phyloP scores from a whole-genome alignment of 2,797 vertebrate species.

The Spea hammondii region DNA sequence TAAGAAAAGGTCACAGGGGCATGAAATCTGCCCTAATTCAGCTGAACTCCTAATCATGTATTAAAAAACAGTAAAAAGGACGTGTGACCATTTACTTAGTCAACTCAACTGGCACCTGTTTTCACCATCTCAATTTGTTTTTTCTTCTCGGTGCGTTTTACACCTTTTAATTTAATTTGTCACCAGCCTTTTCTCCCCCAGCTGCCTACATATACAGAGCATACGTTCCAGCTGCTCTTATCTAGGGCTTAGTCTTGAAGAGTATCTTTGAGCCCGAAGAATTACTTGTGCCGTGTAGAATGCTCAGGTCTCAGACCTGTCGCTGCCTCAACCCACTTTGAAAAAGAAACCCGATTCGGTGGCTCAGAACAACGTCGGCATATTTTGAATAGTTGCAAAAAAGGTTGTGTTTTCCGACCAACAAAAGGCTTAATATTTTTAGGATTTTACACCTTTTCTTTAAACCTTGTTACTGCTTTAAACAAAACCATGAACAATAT shows the following conservation, averaged over 20 bases:
- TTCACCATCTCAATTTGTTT: conserved; percentile 77
- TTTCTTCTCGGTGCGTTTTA: conserved; percentile 68
- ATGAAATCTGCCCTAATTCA: conserved; percentile 69
- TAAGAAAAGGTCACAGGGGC: conserved; percentile 63
- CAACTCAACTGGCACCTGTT: conserved; percentile 79
- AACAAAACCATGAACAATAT: no score
- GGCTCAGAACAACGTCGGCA: conserved; percentile 59
- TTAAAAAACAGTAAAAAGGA: conserved; percentile 56
- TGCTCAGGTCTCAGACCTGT: conserved; percentile 43
- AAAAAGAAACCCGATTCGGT: conserved; percentile 66
- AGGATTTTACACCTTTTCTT: background rate
- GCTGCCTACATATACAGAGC: conserved; percentile 62
- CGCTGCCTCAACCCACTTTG: conserved; percentile 56
- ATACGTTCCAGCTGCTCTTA: conserved; percentile 69
- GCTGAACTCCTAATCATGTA: conserved; percentile 67
- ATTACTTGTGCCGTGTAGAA: conserved; percentile 58
- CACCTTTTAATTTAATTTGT: conserved; percentile 81
- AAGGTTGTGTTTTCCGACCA: conserved; percentile 58
- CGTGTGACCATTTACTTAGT: conserved; percentile 63
- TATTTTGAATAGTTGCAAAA: conserved; percentile 65
- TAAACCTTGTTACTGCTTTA: no score
- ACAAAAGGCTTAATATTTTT: conserved; percentile 46
- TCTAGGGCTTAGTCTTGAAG: conserved; percentile 58
- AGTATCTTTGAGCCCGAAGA: conserved; percentile 63
- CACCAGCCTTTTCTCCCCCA: conserved; percentile 60